Percentiles rank a stretch among this genome's conserved stretches.
These are phyloP conservation scores for Takifugu rubripes DNA, from an alignment of 2,797 vertebrate species.

Conservation along the genomic window DNA sequence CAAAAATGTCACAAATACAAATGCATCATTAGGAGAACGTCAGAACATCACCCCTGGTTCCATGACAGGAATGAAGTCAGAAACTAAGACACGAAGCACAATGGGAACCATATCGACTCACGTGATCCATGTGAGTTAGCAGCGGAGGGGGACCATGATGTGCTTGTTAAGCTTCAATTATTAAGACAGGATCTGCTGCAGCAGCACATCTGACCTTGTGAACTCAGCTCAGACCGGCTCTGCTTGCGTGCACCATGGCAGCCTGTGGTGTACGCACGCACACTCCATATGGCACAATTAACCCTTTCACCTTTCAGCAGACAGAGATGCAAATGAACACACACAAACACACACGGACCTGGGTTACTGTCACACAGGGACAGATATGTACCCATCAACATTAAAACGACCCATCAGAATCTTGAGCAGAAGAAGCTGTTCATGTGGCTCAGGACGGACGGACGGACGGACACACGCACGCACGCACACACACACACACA, in stretches of 20 bases:
- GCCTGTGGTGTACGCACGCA: conserved; percentile 43
- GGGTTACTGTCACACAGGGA: too few relatives aligned
- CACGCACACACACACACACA: conserved; percentile 1
- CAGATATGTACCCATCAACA: too few relatives aligned
- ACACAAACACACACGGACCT: conserved; percentile 18
- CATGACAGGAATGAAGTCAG: too few relatives aligned
- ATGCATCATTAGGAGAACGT: too few relatives aligned
- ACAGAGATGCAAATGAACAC: conserved; percentile 29
- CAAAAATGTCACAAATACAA: too few relatives aligned
- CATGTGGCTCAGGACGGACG: too few relatives aligned
- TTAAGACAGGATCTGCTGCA: conserved; percentile 52
- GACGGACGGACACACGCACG: too few relatives aligned
- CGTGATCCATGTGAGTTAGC: conserved; percentile 1
- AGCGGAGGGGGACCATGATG: conserved; percentile 33
- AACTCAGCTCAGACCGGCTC: conserved; percentile 41
- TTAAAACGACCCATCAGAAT: too few relatives aligned
- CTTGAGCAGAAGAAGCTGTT: too few relatives aligned
- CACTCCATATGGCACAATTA: conserved; percentile 55
- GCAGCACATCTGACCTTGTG: conserved; percentile 57
- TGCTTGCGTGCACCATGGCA: conserved; percentile 50
- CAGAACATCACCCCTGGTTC: too few relatives aligned
- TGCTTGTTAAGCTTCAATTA: conserved; percentile 66
- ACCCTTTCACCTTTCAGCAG: conserved; percentile 61
- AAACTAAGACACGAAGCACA: too few relatives aligned
- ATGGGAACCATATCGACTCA: too few relatives aligned